Percentiles rank a stretch among this genome's conserved stretches.
These are phyloP conservation scores for Apodemus sylvaticus DNA, from an alignment of 2,113 vertebrate genomes.

Conservation along the genomic window DNA sequence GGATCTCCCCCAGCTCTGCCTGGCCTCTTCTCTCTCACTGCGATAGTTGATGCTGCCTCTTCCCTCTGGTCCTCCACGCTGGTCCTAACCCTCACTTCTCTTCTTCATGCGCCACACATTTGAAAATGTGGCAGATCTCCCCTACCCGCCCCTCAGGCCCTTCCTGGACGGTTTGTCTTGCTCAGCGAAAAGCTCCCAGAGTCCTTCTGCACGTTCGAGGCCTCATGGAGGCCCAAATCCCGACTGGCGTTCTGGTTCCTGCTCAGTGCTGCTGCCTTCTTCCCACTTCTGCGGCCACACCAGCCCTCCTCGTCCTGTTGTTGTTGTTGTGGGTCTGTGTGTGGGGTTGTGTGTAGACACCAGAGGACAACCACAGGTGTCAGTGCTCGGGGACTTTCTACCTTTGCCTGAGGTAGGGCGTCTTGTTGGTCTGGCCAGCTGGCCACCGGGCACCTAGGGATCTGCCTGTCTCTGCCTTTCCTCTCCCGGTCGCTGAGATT, in stretches of 20 bases:
- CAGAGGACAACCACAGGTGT: no score
- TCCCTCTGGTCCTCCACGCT: not conserved
- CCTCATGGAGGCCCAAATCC: not conserved
- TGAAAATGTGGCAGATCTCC: not conserved
- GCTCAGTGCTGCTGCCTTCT: not conserved
- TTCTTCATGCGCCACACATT: not conserved
- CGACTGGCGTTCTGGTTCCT: not conserved
- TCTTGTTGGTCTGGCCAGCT: not conserved
- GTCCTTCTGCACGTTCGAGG: not conserved
- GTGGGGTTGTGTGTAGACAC: not conserved
- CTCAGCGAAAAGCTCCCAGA: not conserved
- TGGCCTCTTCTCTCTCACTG: not conserved
- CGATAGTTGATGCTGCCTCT: fast-evolving
- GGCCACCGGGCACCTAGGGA: not conserved
- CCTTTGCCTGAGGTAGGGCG: not conserved
- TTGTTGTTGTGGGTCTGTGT: not conserved
- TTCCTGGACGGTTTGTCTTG: not conserved
- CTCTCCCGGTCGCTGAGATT: not conserved
- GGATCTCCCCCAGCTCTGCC: not conserved
- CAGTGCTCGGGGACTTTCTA: not conserved
- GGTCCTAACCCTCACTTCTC: not conserved
- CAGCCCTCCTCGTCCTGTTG: not conserved
- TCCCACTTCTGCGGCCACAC: not conserved
- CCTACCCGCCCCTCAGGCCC: not conserved
- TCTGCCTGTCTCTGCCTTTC: not conserved